phyloP scores from a whole-genome alignment of 2,888 invertebrate genomes.

The Eueremaeus valkanovi region DNA sequence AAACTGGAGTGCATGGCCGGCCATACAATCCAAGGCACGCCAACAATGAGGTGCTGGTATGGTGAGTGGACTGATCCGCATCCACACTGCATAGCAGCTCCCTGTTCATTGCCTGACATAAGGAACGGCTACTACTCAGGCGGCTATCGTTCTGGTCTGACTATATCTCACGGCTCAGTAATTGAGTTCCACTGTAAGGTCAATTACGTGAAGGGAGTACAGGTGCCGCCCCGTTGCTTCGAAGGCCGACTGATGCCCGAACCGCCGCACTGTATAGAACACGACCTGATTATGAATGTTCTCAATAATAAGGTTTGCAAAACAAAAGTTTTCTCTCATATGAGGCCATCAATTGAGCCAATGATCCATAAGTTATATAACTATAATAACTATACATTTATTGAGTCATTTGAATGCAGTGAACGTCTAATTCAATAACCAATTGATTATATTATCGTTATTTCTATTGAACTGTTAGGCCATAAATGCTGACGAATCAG shows the following conservation, averaged over 20 bases:
- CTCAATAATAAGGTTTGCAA: neutral
- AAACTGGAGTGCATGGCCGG: constrained; percentile 72
- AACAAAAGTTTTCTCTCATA: neutral
- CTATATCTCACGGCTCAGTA: constrained; percentile 73
- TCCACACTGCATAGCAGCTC: constrained; percentile 72
- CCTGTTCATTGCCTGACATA: constrained; percentile 66
- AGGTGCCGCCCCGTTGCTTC: constrained; percentile 61
- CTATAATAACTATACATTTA: no score
- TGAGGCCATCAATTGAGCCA: neutral
- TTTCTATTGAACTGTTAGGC: constrained; percentile 5
- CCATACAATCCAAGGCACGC: constrained; percentile 61
- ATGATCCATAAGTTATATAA: no score
- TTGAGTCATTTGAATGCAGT: neutral
- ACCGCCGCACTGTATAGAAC: constrained; percentile 54
- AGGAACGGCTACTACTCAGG: constrained; percentile 67
- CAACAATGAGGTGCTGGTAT: constrained; percentile 69
- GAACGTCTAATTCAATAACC: neutral
- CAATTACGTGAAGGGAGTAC: constrained; percentile 54
- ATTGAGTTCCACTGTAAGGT: constrained; percentile 60
- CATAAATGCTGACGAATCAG: constrained; percentile 28
- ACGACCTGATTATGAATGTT: constrained; percentile 23
- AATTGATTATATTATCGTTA: neutral
- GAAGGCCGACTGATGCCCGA: constrained; percentile 63
- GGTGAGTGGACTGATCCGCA: constrained; percentile 76
- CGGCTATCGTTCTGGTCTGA: constrained; percentile 72